A percentile compares a stretch with the other conserved stretches of the same genome.
These are phyloP conservation scores for Larimichthys polyactis DNA, from an alignment of 2,113 vertebrate species.

Conservation along the genomic window DNA sequence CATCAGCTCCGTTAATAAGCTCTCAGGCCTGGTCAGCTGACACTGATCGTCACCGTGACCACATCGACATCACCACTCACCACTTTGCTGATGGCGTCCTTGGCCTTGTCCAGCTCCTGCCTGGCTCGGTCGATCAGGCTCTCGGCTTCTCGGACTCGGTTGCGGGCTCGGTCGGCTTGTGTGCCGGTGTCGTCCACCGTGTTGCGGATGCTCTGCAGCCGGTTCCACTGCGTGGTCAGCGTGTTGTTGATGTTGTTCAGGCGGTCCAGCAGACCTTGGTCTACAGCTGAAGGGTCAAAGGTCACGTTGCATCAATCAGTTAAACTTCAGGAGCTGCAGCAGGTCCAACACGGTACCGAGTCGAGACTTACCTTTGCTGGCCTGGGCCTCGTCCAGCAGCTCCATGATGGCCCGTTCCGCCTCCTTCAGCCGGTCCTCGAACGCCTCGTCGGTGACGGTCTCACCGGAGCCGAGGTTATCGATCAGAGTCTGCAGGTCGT, in stretches of 20 bases:
- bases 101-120: slow-evolving; percentile 92
- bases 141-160: slow-evolving; percentile 87
- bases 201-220: slow-evolving; percentile 91
- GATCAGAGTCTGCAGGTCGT: slow-evolving; percentile 92
- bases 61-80: slow-evolving; percentile 80
- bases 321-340: not conserved
- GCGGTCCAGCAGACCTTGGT: slow-evolving; percentile 91
- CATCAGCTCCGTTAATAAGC: fast-evolving
- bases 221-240: slow-evolving; percentile 89
- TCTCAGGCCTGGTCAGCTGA: fast-evolving
- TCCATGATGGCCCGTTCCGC: slow-evolving; percentile 91
- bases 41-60: not conserved
- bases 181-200: slow-evolving; percentile 88
- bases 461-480: slow-evolving; percentile 90
- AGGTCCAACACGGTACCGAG: too few relatives aligned
- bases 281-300: slow-evolving; percentile 84
- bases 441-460: slow-evolving; percentile 90
- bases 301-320: not conserved
- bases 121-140: slow-evolving; percentile 89
- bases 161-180: slow-evolving; percentile 88
- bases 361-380: slow-evolving; percentile 88
- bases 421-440: slow-evolving; percentile 93
- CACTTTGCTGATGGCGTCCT: slow-evolving; percentile 89
- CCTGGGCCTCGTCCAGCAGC: slow-evolving; percentile 91
- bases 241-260: slow-evolving; percentile 92